A percentile compares a stretch with the other conserved stretches of the same genome.
Conservation (phyloP, 1,140 invertebrate species). For the Periplaneta americana region DNA sequence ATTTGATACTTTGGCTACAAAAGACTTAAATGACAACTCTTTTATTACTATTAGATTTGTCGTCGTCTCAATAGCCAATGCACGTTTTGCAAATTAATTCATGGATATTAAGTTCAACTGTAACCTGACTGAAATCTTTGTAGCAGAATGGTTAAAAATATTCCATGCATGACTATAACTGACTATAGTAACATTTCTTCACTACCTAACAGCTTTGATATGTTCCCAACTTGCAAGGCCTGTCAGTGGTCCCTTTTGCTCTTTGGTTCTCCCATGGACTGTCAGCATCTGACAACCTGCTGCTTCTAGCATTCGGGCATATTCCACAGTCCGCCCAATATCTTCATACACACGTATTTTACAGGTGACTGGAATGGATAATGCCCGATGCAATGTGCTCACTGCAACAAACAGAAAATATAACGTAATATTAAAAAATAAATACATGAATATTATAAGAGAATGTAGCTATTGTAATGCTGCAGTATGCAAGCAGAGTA, state of each 20-base stretch:
- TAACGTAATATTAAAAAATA: too few relatives aligned
- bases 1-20: too few relatives aligned
- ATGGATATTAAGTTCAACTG: too few relatives aligned
- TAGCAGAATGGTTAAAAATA: neutral
- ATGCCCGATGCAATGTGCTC: slow-evolving; percentile 53
- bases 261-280: slow-evolving; percentile 92
- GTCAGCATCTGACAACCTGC: slow-evolving; percentile 90
- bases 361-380: slow-evolving; percentile 86
- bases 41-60: too few relatives aligned
- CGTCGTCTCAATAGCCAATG: too few relatives aligned
- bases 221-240: slow-evolving; percentile 93
- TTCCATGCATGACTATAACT: too few relatives aligned
- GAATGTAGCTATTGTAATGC: too few relatives aligned
- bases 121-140: neutral
- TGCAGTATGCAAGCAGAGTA: too few relatives aligned
- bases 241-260: slow-evolving; percentile 92
- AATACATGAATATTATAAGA: too few relatives aligned
- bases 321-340: slow-evolving; percentile 81
- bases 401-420: slow-evolving; percentile 54
- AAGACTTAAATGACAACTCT: too few relatives aligned
- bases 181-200: too few relatives aligned
- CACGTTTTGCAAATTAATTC: too few relatives aligned
- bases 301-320: slow-evolving; percentile 91
- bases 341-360: slow-evolving; percentile 92
- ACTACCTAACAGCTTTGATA: slow-evolving; percentile 84